Percentiles rank a stretch among this genome's conserved stretches.
Conservation (phyloP, 1,140 invertebrate species). For the Drosophila arizonae region DNA sequence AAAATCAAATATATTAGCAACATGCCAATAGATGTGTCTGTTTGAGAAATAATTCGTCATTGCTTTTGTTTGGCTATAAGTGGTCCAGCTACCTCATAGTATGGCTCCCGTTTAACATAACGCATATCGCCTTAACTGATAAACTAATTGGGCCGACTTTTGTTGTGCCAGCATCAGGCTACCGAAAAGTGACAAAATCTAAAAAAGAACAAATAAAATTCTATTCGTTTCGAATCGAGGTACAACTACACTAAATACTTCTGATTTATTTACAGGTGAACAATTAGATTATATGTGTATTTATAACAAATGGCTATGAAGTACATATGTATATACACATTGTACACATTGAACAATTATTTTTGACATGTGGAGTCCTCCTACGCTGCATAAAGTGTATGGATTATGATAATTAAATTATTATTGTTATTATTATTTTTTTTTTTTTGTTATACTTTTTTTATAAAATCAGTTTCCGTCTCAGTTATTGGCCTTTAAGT, state of each 20-base stretch:
- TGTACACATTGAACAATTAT: background rate
- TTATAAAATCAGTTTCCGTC: too few relatives aligned
- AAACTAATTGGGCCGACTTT: conserved; percentile 53
- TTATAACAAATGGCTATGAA: conserved; percentile 1
- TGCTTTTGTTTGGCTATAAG: background rate
- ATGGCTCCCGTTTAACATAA: conserved; percentile 81
- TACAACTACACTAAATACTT: background rate
- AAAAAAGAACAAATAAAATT: conserved; percentile 65
- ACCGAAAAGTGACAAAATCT: conserved; percentile 61
- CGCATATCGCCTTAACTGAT: conserved; percentile 71
- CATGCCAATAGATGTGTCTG: background rate
- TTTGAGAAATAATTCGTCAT: background rate
- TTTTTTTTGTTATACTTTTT: too few relatives aligned
- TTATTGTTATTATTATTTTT: too few relatives aligned
- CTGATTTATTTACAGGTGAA: conserved; percentile 31
- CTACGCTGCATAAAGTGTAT: too few relatives aligned
- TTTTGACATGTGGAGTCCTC: too few relatives aligned
- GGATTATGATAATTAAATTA: too few relatives aligned
- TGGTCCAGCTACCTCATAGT: conserved; percentile 74
- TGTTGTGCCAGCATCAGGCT: conserved; percentile 53
- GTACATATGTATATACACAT: background rate
- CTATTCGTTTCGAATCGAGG: conserved; percentile 40
- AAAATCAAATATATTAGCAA: conserved; percentile 6
- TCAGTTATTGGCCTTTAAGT: too few relatives aligned
- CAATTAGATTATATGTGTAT: background rate